Percentiles rank a stretch among this genome's conserved stretches.
Conservation (phyloP, 2,113 vertebrate genomes). For the Urocynchramus pylzowi region DNA sequence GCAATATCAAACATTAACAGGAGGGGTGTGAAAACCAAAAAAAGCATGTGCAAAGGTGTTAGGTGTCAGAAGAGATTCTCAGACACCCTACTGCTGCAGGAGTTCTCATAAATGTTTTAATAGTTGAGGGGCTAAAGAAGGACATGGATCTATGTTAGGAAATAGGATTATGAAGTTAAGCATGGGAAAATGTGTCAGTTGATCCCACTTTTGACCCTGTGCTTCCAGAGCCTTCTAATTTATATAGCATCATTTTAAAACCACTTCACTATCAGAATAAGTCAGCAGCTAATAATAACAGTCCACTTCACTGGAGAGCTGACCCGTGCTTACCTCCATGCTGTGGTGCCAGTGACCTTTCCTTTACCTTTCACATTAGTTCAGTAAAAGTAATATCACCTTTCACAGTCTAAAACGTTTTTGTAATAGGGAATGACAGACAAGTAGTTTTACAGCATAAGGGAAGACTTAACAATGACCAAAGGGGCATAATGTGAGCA, state of each 20-base stretch:
- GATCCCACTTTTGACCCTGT: neutral
- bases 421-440: neutral
- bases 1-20: slow-evolving; percentile 20
- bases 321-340: neutral
- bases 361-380: neutral
- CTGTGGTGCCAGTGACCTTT: neutral
- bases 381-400: neutral
- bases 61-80: slow-evolving; percentile 18
- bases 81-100: neutral
- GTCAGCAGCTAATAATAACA: slow-evolving; percentile 27
- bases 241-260: neutral
- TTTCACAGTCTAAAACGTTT: neutral
- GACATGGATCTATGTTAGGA: neutral
- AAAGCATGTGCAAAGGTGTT: slow-evolving; percentile 62
- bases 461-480: neutral
- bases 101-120: slow-evolving; percentile 25
- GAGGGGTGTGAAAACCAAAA: slow-evolving; percentile 46
- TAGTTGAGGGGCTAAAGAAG: neutral
- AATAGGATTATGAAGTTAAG: neutral
- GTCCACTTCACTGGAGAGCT: neutral
- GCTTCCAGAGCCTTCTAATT: slow-evolving; percentile 8
- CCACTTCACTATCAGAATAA: neutral
- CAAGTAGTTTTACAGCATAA: neutral
- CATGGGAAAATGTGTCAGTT: neutral
- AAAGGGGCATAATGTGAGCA: neutral